Evolutionary conservation across 2,797 vertebrate genomes (phyloP), one percentile per base, ranked within the genome.

Genomic region (Erithacus rubecula): DNA sequence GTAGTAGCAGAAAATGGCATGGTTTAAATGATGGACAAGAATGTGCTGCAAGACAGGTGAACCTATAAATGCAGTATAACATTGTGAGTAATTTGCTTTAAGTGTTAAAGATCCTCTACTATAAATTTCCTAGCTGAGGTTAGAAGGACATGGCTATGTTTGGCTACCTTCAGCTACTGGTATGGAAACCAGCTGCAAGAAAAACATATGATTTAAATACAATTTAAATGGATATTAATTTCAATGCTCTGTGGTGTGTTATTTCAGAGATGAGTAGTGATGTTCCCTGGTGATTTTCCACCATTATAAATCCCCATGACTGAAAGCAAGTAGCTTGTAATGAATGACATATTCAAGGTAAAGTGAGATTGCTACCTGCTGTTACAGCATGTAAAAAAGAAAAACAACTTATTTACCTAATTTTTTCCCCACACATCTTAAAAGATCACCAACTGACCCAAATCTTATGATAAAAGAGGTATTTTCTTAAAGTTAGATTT

Each of bases 241-340:
- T 76, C 44, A 71, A 18, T 36, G 17, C 5, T 58, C 44, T 69
- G 17, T 51, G 10, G 16, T 63, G 34, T 51, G 30, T 67, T 89
- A 78, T 79, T 87, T 87, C 34, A 83, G 78, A 80, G 21, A 69
- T 69, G 32, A 63, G 36, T 49, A 63, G 23, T 56, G 41, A 44
- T 15, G 18, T 83, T 96, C 58, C 60, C 87, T 91, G 59, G 41
- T 93, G 88, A 53, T 96, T 96, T 96, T 93, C 71, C 72, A 82
- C 86, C 56, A 46, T 78, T 90, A 89, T 55, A 94, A 84, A 81
- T 86, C 62, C 34, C 71, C 79, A 37, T 64, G 87, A 91, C 68
- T 93, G 90, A 96, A 97, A 96, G 89, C 39, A 96, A 94, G 83
- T 94, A 86, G 87, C 90, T 96, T 94, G 88, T 87, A 92, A 96